Evolutionary conservation across 2,113 vertebrate species (phyloP), one percentile per base, ranked within the genome.

Genomic region (Paraplagusia blochii): DNA sequence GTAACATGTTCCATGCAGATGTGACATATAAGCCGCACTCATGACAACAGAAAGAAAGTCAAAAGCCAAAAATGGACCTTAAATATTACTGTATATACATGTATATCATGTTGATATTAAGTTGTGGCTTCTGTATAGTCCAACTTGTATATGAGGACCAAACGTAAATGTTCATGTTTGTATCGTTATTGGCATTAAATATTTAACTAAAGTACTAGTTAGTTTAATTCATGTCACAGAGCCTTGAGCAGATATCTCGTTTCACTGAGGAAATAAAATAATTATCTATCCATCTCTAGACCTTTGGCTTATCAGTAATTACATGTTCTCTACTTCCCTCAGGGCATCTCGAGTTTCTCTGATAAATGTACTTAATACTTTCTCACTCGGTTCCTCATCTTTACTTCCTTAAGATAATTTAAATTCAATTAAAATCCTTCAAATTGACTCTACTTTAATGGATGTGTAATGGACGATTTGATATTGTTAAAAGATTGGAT

Each of bases 221-320:
- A 60, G 10, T 48, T 60, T 66, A 33, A 50, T 61, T 71, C 18
- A 12, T 48, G 36, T 45, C 45, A 36, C 14, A 18, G 35, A 53
- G 56, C 70, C 56, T 29, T 2, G 13, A 72, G 58, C 22, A 7
- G 61, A 76, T 53, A 50, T 61, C 67, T 71, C 62, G 74, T 35
- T 14, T 81, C 63, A 59, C 40, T 29, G 38, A 19, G 14, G 6
- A 3, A 43, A 62, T 74, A 66, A 19, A 76, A 57, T 44, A 18
- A 19, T 81, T 81, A 83, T 77, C 56, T 66, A 50, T 76, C 63
- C 29, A 34, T 36, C 56, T 64, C 45, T 56, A 49, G 63, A 59
- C 53, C 58, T 51, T 70, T 71, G 69, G 52, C 74, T 76, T 76
- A 79, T 77, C 80, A 45, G 81, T 83, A 82, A 87, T 85, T 81